Conservation (phyloP, 2,113 vertebrate species). For the Sylvilagus bachmani region DNA sequence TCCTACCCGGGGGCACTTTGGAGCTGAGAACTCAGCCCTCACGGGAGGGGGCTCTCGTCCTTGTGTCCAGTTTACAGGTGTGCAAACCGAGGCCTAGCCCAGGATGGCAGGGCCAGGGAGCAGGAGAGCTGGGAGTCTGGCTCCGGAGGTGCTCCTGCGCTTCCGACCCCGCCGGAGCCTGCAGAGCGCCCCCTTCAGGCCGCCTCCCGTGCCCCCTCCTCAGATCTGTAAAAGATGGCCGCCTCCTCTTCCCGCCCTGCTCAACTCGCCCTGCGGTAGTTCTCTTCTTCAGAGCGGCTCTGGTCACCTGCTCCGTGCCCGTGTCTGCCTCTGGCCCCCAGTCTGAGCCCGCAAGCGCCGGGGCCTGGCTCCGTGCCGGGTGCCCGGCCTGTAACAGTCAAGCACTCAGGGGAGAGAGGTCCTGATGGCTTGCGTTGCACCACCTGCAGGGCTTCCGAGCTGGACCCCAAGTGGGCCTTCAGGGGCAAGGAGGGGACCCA, state of each 20-base stretch:
- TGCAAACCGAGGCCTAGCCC: not conserved
- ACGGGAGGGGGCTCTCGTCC: fast-evolving
- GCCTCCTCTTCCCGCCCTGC: not conserved
- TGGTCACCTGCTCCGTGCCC: fast-evolving
- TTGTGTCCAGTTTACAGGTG: not conserved
- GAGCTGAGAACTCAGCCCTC: not conserved
- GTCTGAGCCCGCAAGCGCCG: not conserved
- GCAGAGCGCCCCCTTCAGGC: not conserved
- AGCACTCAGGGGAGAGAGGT: not conserved
- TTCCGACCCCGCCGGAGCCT: not conserved
- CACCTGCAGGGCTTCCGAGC: not conserved
- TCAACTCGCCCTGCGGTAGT: not conserved
- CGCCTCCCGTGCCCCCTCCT: not conserved
- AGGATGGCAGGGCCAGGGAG: not conserved
- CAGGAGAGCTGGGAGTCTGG: not conserved
- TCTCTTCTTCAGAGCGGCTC: not conserved
- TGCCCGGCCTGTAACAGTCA: not conserved
- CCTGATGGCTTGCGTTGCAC: not conserved
- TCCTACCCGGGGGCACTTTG: not conserved
- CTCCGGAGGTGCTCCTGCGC: not conserved
- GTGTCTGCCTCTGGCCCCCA: not conserved
- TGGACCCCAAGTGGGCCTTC: not conserved
- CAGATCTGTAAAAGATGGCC: not conserved
- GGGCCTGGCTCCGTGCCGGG: not conserved
- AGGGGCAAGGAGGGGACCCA: not conserved